These are phyloP conservation scores for Apis cerana DNA, from an alignment of 1,140 invertebrate species.

Conservation along the genomic window DNA sequence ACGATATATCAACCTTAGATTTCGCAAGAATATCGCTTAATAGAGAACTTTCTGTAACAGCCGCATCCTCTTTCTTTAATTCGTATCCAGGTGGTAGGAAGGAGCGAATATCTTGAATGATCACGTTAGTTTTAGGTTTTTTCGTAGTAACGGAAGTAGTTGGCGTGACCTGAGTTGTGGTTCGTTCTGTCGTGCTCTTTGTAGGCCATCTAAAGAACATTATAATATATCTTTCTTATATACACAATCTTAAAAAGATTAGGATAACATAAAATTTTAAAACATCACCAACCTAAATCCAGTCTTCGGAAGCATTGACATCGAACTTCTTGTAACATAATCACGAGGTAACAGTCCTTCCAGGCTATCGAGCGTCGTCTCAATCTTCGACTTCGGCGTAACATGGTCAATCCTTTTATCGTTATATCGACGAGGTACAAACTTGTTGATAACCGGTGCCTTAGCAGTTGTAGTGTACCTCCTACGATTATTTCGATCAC, in stretches of 20 bases:
- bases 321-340: constrained; percentile 29
- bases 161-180: constrained; percentile 23
- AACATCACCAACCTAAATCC: constrained; percentile 47
- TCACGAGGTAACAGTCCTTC: constrained; percentile 64
- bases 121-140: constrained; percentile 48
- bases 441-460: constrained; percentile 84
- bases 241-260: too few species aligned
- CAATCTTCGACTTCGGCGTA: constrained; percentile 40
- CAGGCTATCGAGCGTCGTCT: constrained; percentile 59
- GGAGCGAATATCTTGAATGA: constrained; percentile 82
- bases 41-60: constrained; percentile 71
- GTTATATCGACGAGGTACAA: constrained; percentile 82
- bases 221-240: neutral
- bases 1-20: constrained; percentile 83
- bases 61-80: constrained; percentile 76
- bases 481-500: constrained; percentile 55
- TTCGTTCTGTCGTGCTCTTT: constrained; percentile 52
- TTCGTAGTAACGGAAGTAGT: constrained; percentile 10
- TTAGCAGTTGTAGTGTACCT: constrained; percentile 72
- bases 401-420: constrained; percentile 63
- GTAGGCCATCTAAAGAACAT: constrained; percentile 48
- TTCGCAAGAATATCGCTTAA: constrained; percentile 75
- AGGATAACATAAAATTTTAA: neutral
- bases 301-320: constrained; percentile 16
- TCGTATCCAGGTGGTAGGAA: constrained; percentile 86